Base-by-base conservation (phyloP, 2,888 invertebrate species). In the Smittia sp. region DNA sequence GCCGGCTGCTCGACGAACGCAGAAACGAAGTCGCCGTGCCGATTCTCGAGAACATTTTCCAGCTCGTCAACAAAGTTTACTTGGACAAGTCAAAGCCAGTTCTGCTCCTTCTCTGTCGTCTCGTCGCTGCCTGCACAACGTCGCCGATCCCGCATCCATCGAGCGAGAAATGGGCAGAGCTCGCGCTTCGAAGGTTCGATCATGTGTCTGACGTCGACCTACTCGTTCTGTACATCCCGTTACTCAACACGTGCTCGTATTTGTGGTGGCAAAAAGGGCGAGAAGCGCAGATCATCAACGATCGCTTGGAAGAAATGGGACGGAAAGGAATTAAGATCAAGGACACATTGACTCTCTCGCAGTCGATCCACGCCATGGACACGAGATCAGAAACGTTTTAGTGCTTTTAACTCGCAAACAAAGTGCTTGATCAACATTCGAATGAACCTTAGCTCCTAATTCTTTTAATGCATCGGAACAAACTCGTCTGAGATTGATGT, bases 161-260 rank as follows among this genome's bases (percentile, higher is more conserved):
- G 0, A 87, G 88, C 1, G 86, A 89, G 77, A 85, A 86, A 75
- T 90, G 89, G 88, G 89, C 89, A 0, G 86, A 87, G 75, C 81
- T 90, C 3, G 90, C 90, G 0, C 80, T 91, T n/a, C 85, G 86
- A 77, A 84, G 91, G 69, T 91, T 88, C 76, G 89, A 91, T 76
- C 89, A 87, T 1, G 87, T 91, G 76, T 88, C 89, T 78, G 91
- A 91, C 79, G 86, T 87, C 13, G 90, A 91, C 78, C 80, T 90
- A 52, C 80, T 91, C 70, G 84, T 87, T 62, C 84, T 90, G 41
- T 91, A 91, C 78, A 83, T 89, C 77, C 91, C 91, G 1, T 80
- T 91, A 65, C 77, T 91, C 74, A 87, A 89, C 77, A 85, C 88
- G 3, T 90, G 90, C 77, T 85, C 87, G 58, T 86, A 86, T 77